phyloP scores from a whole-genome alignment of 2,797 vertebrate genomes.

The Gobio occitaniae region DNA sequence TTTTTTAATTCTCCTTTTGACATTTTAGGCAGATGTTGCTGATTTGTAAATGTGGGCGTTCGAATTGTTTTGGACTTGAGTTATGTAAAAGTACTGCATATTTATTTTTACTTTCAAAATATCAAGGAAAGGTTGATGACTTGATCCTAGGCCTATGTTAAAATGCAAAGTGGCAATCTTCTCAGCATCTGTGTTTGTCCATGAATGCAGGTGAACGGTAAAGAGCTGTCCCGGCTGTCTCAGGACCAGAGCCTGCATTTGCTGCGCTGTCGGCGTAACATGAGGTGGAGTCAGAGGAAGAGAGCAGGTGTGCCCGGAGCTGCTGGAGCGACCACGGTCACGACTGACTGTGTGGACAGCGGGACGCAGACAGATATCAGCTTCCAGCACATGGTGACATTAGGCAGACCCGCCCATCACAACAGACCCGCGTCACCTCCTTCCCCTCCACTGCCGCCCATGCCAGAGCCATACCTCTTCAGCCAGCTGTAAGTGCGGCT shows the following conservation, averaged over 20 bases:
- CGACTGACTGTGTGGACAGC: constrained; percentile 87
- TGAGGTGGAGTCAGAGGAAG: constrained; percentile 80
- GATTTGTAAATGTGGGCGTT: not conserved
- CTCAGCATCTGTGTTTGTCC: constrained; percentile 28
- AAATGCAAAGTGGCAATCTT: not conserved
- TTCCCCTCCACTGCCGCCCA: constrained; percentile 56
- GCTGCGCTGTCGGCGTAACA: constrained; percentile 80
- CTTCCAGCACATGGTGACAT: constrained; percentile 89
- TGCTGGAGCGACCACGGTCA: constrained; percentile 40
- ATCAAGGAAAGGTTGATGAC: not conserved
- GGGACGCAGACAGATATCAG: constrained; percentile 92
- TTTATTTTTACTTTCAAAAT: not conserved
- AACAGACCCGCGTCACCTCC: constrained; percentile 76
- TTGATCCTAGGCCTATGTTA: not conserved
- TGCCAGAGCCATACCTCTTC: constrained; percentile 53
- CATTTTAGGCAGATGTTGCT: not conserved
- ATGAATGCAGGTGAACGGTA: constrained; percentile 80
- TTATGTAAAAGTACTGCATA: not conserved
- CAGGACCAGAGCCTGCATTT: constrained; percentile 82
- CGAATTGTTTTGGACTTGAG: not conserved
- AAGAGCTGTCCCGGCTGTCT: constrained; percentile 82
- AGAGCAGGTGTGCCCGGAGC: constrained; percentile 68
- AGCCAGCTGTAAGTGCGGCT: constrained; percentile 47
- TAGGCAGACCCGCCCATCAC: constrained; percentile 80
- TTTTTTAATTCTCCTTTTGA: too few species aligned